A percentile compares a stretch with the other conserved stretches of the same genome.
These are phyloP conservation scores for Gonocerus acuteangulatus DNA, from an alignment of 2,888 invertebrate species.

Conservation along the genomic window DNA sequence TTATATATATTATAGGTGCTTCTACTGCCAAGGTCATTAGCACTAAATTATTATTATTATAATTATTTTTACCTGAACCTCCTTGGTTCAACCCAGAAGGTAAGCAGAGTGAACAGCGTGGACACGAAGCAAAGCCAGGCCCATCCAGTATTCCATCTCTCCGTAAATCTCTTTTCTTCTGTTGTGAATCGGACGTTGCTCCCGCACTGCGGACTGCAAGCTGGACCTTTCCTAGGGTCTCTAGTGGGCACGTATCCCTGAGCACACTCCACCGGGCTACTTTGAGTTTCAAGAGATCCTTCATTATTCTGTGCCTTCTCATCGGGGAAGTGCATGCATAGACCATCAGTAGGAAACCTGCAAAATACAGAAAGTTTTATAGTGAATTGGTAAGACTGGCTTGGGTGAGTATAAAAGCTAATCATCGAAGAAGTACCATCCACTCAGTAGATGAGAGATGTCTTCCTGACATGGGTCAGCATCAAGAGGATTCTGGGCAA, in stretches of 20 bases:
- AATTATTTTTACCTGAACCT: constrained; percentile 72
- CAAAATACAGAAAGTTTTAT: not conserved
- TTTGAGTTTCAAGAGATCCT: constrained; percentile 41
- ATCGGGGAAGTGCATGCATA: constrained; percentile 64
- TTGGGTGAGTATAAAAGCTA: no score
- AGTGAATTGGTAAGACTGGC: no score
- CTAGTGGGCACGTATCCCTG: constrained; percentile 34
- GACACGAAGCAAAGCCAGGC: constrained; percentile 71
- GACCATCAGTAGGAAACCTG: constrained; percentile 59
- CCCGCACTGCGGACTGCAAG: constrained; percentile 54
- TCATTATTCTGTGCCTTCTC: constrained; percentile 44
- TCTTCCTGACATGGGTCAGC: no score
- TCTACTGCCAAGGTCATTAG: no score
- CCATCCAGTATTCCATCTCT: constrained; percentile 64
- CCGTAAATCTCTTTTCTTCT: constrained; percentile 51
- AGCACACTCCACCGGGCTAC: constrained; percentile 42
- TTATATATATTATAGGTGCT: no score
- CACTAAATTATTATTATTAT: no score
- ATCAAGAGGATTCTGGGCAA: no score
- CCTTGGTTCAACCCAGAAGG: constrained; percentile 81
- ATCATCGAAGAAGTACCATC: no score
- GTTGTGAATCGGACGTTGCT: constrained; percentile 60
- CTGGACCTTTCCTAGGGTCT: constrained; percentile 47
- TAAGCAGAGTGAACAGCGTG: constrained; percentile 73
- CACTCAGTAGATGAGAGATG: no score